phyloP scores from a whole-genome alignment of 2,113 vertebrate genomes.

The Mobula hypostoma region DNA sequence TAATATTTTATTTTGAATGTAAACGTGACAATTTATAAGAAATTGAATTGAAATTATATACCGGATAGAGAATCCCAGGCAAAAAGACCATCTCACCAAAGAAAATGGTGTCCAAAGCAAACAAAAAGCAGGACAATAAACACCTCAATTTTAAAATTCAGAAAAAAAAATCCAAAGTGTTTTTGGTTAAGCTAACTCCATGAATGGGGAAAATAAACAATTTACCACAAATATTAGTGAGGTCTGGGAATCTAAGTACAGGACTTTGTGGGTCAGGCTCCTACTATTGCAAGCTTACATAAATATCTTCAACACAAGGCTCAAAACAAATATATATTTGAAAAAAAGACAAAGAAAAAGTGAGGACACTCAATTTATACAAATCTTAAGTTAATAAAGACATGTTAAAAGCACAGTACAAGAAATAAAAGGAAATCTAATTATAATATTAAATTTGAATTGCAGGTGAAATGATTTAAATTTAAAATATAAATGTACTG shows the following conservation, averaged over 20 bases:
- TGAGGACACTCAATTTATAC: background rate
- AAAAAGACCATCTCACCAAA: background rate
- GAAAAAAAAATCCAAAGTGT: background rate
- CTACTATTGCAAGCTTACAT: background rate
- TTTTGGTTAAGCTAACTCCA: background rate
- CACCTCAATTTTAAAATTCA: background rate
- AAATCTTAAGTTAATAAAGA: background rate
- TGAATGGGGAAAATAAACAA: background rate
- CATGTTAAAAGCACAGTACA: background rate
- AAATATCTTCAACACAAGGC: background rate
- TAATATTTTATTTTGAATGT: background rate
- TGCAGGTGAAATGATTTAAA: background rate
- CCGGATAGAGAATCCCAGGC: background rate
- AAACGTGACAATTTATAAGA: too few species aligned
- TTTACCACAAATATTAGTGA: background rate
- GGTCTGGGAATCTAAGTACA: background rate
- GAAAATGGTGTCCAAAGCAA: background rate
- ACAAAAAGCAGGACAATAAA: background rate
- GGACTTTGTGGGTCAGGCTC: background rate
- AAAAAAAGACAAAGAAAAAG: background rate
- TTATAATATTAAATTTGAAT: background rate
- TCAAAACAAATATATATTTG: background rate
- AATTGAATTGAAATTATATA: too few species aligned
- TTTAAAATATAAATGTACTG: background rate
- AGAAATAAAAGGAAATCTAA: background rate